Base-by-base conservation (phyloP, 2,113 vertebrate genomes). In the Channa argus region DNA sequence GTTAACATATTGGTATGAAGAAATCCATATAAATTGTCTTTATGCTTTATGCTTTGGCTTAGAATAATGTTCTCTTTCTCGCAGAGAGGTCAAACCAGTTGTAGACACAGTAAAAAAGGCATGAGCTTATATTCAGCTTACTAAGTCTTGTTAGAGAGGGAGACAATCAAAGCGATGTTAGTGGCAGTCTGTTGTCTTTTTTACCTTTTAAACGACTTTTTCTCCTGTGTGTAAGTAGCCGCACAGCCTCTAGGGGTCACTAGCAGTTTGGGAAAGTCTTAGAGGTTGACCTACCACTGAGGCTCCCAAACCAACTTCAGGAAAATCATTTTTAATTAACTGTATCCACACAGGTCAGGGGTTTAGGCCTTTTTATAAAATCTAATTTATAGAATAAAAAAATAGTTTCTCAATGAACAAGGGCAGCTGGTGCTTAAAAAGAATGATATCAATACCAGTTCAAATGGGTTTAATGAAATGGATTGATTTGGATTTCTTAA, bases 391-490 rank as follows among this genome's bases (percentile, higher is more conserved):
- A 63, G 24, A 50, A 37, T n/a, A 43, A 37, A 12, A 50, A 15
- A 33, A 37, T 59, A 36, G 13, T 62, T 24, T 14, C 50, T 67
- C 66, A 2, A 41, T 34, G n/a, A 4, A 9, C 36, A 8, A 10
- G 4, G 3, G 8, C 33, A 46, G 34, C 3, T 11, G 12, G 15
- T 52, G 9, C 14, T 36, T 14, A 39, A 51, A 68, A 7, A 58
- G 47, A 5, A 12, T 78, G 47, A 72, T 43, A 47, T 72, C 3
- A 39, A 33, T 13, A 60, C 51, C 6, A 52, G 1, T 65, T 74
- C 43, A 73, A 37, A 60, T 37, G n/a, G 15, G 2, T 67, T 74
- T 77, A 69, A 79, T 80, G 65, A 55, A 79, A 70, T 43, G 11
- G 15, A 50, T 53, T 6, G 45, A 33, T 63, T 73, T 56, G 44